Evolutionary conservation across 1,140 invertebrate species (phyloP), one percentile per base, ranked within the genome.

Genomic region (Temnothorax nylanderi): DNA sequence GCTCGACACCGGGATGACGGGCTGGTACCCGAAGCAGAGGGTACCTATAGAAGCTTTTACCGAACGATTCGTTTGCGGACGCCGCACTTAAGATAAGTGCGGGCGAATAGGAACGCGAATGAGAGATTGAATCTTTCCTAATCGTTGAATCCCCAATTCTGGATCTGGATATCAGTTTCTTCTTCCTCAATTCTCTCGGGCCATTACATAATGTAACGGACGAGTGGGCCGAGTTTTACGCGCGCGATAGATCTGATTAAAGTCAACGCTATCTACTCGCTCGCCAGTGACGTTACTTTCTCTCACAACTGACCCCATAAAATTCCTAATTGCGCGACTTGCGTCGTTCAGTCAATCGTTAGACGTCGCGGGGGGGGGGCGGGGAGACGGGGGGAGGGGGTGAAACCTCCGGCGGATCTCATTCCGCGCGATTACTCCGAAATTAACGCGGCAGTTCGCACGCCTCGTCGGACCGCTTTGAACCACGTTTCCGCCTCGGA

Each of bases 251-350:
- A 41, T 64, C 58, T 16, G 18, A 65, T 65, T 47, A 78, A 64
- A 77, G 16, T 6, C 21, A 49, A 49, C 44, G 32, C 21, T 56
- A 44, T 71, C 47, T 41, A 51, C n/a, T 69, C n/a, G 34, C 7
- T 16, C 34, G n/a, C 13, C 64, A 34, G 7, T 41, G 18, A 26
- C 60, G 32, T 51, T 32, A 47, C 62, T 80, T 49, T 80, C 41
- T 47, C n/a, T 37, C 18, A 49, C 47, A n/a, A 34, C 13, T 69
- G 77, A 80, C 60, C 60, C 58, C 32, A 80, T 80, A 64, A 78
- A 78, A 78, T 78, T 44, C 26, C 32, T 54, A 69, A 47, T 69
- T 80, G 21, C 65, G 32, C 62, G 47, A 54, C 47, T 80, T 69
- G 26, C 44, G 62, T 47, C 76, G 34, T 44, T 80, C n/a, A 11